A percentile compares a stretch with the other conserved stretches of the same genome.
Evolutionary conservation across 2,888 invertebrate genomes (phyloP).

Genomic region (Caradrina clavipalpis): DNA sequence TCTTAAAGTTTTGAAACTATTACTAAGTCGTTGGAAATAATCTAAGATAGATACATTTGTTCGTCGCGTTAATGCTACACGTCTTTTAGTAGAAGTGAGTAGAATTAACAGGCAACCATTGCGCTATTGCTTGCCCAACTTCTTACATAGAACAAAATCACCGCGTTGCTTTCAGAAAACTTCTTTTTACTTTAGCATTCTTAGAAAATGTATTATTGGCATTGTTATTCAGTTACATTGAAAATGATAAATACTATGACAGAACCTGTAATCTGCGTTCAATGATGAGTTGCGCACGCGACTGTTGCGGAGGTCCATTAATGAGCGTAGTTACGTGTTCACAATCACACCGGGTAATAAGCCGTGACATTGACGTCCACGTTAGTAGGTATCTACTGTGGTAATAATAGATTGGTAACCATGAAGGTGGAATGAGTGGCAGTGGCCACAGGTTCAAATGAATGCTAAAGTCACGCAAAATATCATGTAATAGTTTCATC

Average conservation of each 20-base stretch:
- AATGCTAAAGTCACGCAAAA: background rate
- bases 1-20: no score
- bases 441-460: background rate
- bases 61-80: no score
- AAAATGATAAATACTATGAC: background rate
- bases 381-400: slow-evolving; percentile 9
- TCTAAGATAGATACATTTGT: no score
- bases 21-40: no score
- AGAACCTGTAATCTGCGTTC: slow-evolving; percentile 4
- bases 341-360: slow-evolving; percentile 56
- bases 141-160: no score
- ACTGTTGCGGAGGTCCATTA: slow-evolving; percentile 8
- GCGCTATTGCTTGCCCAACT: no score
- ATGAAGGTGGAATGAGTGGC: background rate
- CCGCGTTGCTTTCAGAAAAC: no score
- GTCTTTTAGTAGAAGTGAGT: no score
- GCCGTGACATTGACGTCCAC: slow-evolving; percentile 39
- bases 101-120: no score
- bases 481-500: background rate
- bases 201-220: no score
- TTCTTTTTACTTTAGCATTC: no score
- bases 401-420: slow-evolving; percentile 4
- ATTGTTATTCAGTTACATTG: background rate
- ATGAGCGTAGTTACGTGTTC: slow-evolving; percentile 38
- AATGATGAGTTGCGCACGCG: slow-evolving; percentile 14